phyloP scores from a whole-genome alignment of 2,888 invertebrate species.

The Nephrotoma flavescens region DNA sequence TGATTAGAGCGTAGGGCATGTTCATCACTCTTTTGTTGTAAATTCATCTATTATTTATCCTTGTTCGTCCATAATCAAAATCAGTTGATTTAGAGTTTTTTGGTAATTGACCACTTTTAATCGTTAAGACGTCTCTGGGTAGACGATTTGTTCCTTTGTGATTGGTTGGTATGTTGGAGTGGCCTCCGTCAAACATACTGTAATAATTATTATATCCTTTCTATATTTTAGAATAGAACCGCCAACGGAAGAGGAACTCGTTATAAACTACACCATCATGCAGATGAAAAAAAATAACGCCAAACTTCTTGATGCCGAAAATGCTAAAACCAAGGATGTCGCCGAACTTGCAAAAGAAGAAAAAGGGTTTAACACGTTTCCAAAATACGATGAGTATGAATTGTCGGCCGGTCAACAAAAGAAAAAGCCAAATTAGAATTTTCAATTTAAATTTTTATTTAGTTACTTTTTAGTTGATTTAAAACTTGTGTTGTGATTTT shows the following conservation, averaged over 20 bases:
- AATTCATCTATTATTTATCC: too few relatives aligned
- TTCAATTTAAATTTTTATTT: not conserved
- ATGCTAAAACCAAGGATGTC: conserved; percentile 32
- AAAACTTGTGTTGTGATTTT: not conserved
- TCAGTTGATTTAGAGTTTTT: too few relatives aligned
- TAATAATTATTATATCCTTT: not conserved
- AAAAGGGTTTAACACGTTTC: conserved; percentile 27
- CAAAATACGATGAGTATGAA: conserved; percentile 43
- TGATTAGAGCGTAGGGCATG: too few relatives aligned
- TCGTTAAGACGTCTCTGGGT: too few relatives aligned
- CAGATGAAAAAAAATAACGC: conserved; percentile 63
- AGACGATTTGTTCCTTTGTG: too few relatives aligned
- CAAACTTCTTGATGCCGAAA: conserved; percentile 45
- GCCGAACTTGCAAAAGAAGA: conserved; percentile 23
- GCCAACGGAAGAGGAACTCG: conserved; percentile 58
- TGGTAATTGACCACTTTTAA: too few relatives aligned
- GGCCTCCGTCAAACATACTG: too few relatives aligned
- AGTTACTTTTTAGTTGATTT: not conserved
- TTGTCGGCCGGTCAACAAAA: conserved; percentile 24
- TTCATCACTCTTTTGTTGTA: too few relatives aligned
- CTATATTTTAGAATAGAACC: conserved; percentile 36
- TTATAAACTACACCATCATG: conserved; percentile 53
- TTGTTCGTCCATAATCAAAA: too few relatives aligned
- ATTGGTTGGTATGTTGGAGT: too few relatives aligned
- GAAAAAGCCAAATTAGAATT: conserved; percentile 11